A percentile compares a stretch with the other conserved stretches of the same genome.
These are phyloP conservation scores for Corynorhinus townsendii DNA, from an alignment of 2,113 vertebrate genomes.

Conservation along the genomic window DNA sequence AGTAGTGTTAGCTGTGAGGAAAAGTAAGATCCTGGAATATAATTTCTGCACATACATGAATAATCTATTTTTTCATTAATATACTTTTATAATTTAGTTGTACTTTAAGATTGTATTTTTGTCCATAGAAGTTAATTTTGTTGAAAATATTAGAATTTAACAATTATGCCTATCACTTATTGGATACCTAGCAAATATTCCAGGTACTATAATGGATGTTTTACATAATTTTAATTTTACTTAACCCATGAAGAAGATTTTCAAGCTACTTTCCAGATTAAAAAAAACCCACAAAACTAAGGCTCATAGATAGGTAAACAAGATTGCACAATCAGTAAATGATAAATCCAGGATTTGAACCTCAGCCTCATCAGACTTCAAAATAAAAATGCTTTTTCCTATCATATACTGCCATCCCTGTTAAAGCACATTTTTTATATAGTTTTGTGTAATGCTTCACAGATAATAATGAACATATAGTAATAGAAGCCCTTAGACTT, in stretches of 20 bases:
- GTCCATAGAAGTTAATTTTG: neutral
- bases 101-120: slow-evolving; percentile 33
- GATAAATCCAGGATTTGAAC: slow-evolving; percentile 8
- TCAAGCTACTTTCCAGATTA: neutral
- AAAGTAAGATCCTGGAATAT: neutral
- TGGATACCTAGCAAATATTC: neutral
- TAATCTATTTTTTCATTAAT: slow-evolving; percentile 15
- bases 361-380: neutral
- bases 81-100: neutral
- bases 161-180: neutral
- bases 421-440: neutral
- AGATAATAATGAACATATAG: neutral
- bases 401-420: neutral
- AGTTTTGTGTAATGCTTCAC: neutral
- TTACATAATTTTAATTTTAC: slow-evolving; percentile 39
- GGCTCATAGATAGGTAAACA: neutral
- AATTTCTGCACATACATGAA: neutral
- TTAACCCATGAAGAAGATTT: slow-evolving; percentile 15
- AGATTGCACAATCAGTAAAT: neutral
- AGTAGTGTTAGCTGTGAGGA: neutral
- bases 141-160: neutral
- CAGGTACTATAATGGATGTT: neutral
- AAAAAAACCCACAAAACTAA: neutral
- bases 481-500: neutral
- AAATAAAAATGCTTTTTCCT: neutral